These are phyloP conservation scores for Cyprinodon tularosa DNA, from an alignment of 2,113 vertebrate genomes.

Conservation along the genomic window DNA sequence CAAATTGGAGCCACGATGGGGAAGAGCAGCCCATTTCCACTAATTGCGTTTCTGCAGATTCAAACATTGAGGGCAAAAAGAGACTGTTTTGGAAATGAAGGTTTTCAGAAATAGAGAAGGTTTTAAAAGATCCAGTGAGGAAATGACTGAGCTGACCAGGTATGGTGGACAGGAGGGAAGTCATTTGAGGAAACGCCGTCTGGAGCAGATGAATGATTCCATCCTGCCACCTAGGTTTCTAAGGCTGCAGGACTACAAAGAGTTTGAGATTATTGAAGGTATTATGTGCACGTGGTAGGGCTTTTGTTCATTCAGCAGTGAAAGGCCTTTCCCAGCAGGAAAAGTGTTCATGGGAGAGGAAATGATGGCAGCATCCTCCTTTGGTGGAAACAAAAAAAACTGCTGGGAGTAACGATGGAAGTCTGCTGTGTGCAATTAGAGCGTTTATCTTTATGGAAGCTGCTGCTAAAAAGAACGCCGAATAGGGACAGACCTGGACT, in stretches of 20 bases:
- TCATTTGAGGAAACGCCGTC: slow-evolving; percentile 9
- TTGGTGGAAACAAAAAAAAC: slow-evolving; percentile 19
- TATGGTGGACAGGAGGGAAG: not conserved
- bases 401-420: slow-evolving; percentile 22
- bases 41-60: slow-evolving; percentile 53
- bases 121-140: slow-evolving; percentile 3
- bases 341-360: slow-evolving; percentile 3
- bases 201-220: not conserved
- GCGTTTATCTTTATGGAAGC: slow-evolving; percentile 37
- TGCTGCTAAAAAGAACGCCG: slow-evolving; percentile 29
- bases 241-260: not conserved
- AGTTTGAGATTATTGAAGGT: slow-evolving; percentile 57
- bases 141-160: slow-evolving; percentile 8
- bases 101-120: slow-evolving; percentile 16
- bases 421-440: slow-evolving; percentile 46
- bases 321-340: slow-evolving; percentile 57
- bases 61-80: not conserved
- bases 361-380: not conserved
- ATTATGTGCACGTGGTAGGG: slow-evolving; percentile 37
- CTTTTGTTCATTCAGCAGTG: slow-evolving; percentile 39
- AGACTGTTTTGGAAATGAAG: slow-evolving; percentile 2
- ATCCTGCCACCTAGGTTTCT: not conserved
- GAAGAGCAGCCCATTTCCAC: slow-evolving; percentile 40
- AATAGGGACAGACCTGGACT: slow-evolving; percentile 4
- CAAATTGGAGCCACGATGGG: slow-evolving; percentile 54